Conservation (phyloP, 1,140 invertebrate genomes). For the Drosophila paulistorum region DNA sequence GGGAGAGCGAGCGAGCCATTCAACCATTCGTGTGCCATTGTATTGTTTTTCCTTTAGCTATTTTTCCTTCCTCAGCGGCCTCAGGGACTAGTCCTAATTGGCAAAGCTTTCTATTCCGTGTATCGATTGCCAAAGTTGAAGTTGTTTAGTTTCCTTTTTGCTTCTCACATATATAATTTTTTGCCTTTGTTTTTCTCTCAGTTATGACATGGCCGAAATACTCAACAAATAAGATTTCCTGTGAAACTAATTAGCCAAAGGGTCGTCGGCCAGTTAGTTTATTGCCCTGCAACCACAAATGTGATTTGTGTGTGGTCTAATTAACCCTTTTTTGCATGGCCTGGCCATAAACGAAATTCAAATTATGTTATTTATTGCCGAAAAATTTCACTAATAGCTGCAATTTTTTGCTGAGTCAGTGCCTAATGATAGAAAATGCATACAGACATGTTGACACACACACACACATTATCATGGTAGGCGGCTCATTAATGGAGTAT, state of each 20-base stretch:
- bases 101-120: conserved; percentile 25
- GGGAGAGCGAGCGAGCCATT: neutral
- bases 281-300: conserved; percentile 35
- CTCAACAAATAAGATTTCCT: conserved; percentile 72
- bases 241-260: conserved; percentile 71
- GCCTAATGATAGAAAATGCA: neutral
- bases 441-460: neutral
- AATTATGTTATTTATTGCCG: conserved; percentile 42
- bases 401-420: conserved; percentile 24
- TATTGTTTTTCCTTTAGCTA: conserved; percentile 24
- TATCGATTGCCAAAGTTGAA: conserved; percentile 51
- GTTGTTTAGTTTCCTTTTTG: conserved; percentile 31
- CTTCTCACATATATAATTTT: conserved; percentile 19
- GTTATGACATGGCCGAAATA: conserved; percentile 53
- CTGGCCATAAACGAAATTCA: conserved; percentile 45
- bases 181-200: neutral
- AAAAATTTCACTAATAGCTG: conserved; percentile 20
- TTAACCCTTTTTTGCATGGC: conserved; percentile 44
- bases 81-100: conserved; percentile 27
- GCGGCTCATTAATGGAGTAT: neutral
- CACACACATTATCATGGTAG: neutral
- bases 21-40: conserved; percentile 47
- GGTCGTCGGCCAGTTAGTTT: conserved; percentile 31
- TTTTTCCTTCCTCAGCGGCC: conserved; percentile 2
- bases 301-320: conserved; percentile 29